Percentiles rank a stretch among this genome's conserved stretches.
phyloP scores from a whole-genome alignment of 2,113 vertebrate species.

The Eretmochelys imbricata region DNA sequence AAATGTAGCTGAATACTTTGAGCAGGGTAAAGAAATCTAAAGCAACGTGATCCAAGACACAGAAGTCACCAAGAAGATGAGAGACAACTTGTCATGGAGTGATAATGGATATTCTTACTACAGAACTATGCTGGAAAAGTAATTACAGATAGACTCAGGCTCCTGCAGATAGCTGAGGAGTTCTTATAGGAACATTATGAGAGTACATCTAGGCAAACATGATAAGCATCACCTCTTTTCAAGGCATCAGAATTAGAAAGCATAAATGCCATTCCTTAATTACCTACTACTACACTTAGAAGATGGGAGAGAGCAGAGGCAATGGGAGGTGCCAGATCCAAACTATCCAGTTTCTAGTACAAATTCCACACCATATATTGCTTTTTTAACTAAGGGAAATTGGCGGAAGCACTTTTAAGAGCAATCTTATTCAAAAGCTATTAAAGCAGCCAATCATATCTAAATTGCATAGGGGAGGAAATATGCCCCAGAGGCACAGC shows the following conservation, averaged over 20 bases:
- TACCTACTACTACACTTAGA: not conserved
- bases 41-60: not conserved
- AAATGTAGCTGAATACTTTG: not conserved
- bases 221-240: slow-evolving; percentile 30
- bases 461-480: slow-evolving; percentile 41
- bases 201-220: not conserved
- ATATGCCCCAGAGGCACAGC: slow-evolving; percentile 33
- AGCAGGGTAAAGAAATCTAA: not conserved
- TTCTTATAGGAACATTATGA: slow-evolving; percentile 6
- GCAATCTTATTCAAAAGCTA: slow-evolving; percentile 53
- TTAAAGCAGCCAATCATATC: slow-evolving; percentile 47
- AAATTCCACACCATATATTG: not conserved
- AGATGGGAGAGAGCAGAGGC: not conserved
- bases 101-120: slow-evolving; percentile 24
- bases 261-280: slow-evolving; percentile 17
- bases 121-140: slow-evolving; percentile 27
- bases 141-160: slow-evolving; percentile 45
- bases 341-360: not conserved
- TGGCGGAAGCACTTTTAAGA: not conserved
- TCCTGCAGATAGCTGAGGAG: slow-evolving; percentile 28
- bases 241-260: not conserved
- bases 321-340: not conserved
- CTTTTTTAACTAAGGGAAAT: not conserved
- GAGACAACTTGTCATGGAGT: not conserved
- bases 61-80: not conserved